Evolutionary conservation across 2,888 invertebrate genomes (phyloP).

Genomic region (Antheraea yamamai): DNA sequence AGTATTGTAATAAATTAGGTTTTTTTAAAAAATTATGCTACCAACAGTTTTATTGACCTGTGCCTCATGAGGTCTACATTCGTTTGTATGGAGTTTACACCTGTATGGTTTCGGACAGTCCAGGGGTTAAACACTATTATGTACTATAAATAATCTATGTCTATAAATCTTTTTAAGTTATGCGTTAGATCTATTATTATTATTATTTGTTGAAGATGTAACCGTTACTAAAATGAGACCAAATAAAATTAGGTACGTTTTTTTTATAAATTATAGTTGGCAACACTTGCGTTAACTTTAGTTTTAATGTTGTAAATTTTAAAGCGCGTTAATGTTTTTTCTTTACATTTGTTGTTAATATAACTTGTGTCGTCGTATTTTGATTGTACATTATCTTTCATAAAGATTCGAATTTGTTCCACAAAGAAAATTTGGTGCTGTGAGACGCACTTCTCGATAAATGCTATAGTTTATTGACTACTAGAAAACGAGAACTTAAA

Average conservation of each 20-base stretch:
- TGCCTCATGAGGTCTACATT: too few relatives aligned
- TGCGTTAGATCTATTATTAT: background rate
- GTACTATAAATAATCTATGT: background rate
- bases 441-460: background rate
- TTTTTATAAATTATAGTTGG: conserved; percentile 58
- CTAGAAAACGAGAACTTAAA: background rate
- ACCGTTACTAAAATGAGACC: conserved; percentile 80
- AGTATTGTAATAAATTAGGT: too few relatives aligned
- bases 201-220: conserved; percentile 52
- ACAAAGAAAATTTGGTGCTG: background rate
- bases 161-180: conserved; percentile 12
- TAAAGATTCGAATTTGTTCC: conserved; percentile 4
- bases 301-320: conserved; percentile 77
- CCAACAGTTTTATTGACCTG: too few relatives aligned
- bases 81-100: too few relatives aligned
- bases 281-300: conserved; percentile 63
- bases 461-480: background rate
- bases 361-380: conserved; percentile 12
- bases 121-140: background rate
- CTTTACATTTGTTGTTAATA: conserved; percentile 24
- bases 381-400: background rate
- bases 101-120: too few relatives aligned
- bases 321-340: conserved; percentile 64
- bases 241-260: conserved; percentile 80
- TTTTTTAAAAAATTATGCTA: too few relatives aligned